Evolutionary conservation across 2,888 invertebrate genomes (phyloP), one percentile per base, ranked within the genome.

Genomic region (Caenorhabditis parvicauda): DNA sequence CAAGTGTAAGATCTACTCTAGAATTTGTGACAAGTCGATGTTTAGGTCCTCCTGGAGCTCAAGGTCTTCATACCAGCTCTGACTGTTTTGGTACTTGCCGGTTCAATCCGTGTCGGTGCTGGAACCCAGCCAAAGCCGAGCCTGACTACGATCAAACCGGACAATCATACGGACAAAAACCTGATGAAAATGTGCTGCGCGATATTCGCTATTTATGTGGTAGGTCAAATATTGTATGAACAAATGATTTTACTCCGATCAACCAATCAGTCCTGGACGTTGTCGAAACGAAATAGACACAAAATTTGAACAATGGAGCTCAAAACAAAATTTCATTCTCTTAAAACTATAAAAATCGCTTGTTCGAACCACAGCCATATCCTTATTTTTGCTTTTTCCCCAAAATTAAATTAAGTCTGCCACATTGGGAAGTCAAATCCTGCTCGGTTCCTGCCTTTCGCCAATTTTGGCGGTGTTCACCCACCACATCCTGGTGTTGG

Each of bases 51-150:
- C 27, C 57, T 56, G 0, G 24, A 56, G 12, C 56, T 62, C 5
- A 25, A 54, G 6, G 39, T 62, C 9, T 47, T 62, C 5, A 44
- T 62, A 4, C 53, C 54, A 2, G 46, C 56, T 14, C 42, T 55
- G 21, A 58, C 53, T 28, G 45, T 58, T n/a, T 21, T 58, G 5
- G 29, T 52, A 9, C 52, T 62, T 19, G 14, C 54, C 3, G 27
- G 57, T 0, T 62, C 62, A 2, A 54, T 58, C 24, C 43, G 62
- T n/a, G 62, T 62, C 21, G 62, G 62, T 38, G 52, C 52, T 1
- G 57, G 58, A 12, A 54, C 51, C 5, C 44, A 48, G 5, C 50
- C 51, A 14, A 39, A 54, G 46, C 58, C 57, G 48, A 58, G 62
- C 32, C 37, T 58, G 50, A 47, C 39, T 19, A 54, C 46, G 3